Base-by-base conservation (phyloP, 2,797 vertebrate species). In the Neopelma chrysocephalum region DNA sequence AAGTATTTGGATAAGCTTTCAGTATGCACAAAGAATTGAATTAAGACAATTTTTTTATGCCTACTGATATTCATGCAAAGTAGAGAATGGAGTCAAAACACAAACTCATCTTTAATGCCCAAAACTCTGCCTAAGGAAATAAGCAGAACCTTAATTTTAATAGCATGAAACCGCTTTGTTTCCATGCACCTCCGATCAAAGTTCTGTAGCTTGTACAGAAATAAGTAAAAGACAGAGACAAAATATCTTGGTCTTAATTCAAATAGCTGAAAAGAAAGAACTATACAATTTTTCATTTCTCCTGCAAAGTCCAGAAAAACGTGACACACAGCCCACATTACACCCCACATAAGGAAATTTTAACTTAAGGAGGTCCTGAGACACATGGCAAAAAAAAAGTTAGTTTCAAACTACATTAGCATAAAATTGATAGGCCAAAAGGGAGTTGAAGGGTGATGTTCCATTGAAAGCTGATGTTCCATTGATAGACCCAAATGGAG, bases 181-280 rank as follows among this genome's bases (percentile, higher is more conserved):
- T 91, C 23, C 22, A 60, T 70, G 31, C 17, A 81, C 31, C 25
- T 87, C n/a, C 66, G 66, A 91, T 71, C 19, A 64, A 89, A 89
- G 34, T 64, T 58, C 45, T 82, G 15, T 20, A 79, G 20, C n/a
- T 87, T 89, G 34, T 56, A 64, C 25, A 91, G 31, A 71, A 85
- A 23, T 43, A 90, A 65, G 50, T 60, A 66, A 43, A 34, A 72
- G 47, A 54, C 21, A 65, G 3, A 51, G 29, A 82, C 4, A 75
- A 68, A 47, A 47, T 58, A 19, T 38, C 29, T 50, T 81, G 34
- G 45, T 53, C 23, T 66, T n/a, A 91, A 64, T 75, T 84, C 53
- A 83, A 81, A 70, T 6, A 62, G 4, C 25, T 76, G n/a, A 13
- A 68, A 90, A 79, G 38, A 77, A 72, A 72, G 16, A 69, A 70